These are phyloP conservation scores for Heteronetta atricapilla DNA, from an alignment of 2,113 vertebrate genomes.

Conservation along the genomic window DNA sequence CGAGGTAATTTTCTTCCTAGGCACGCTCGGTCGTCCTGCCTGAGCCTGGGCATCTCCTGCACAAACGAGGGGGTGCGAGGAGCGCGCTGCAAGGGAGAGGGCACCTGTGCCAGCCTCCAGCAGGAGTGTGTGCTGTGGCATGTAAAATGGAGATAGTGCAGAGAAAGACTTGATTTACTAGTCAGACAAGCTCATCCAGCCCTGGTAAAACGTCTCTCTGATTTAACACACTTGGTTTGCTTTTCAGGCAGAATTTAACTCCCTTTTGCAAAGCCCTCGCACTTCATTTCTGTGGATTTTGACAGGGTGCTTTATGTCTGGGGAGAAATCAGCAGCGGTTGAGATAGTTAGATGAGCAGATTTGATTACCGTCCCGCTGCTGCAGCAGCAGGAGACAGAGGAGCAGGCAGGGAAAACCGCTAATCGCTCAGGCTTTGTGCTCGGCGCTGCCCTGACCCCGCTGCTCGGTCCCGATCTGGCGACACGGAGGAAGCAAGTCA, in stretches of 20 bases:
- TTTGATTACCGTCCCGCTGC: constrained; percentile 76
- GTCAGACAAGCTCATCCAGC: constrained; percentile 73
- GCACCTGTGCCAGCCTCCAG: neutral
- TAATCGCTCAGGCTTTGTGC: constrained; percentile 67
- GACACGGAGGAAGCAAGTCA: constrained; percentile 56
- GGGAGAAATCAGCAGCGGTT: constrained; percentile 75
- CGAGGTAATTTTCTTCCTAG: constrained; percentile 4
- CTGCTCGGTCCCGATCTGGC: constrained; percentile 55
- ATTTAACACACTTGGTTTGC: constrained; percentile 72
- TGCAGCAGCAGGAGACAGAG: constrained; percentile 71
- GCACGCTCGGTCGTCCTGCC: neutral
- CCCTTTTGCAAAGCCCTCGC: constrained; percentile 66
- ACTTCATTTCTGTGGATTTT: constrained; percentile 76
- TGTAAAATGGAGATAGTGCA: constrained; percentile 64
- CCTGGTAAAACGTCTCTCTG: constrained; percentile 69
- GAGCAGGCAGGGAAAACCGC: constrained; percentile 62
- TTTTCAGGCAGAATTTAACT: constrained; percentile 75
- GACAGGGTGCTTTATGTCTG: constrained; percentile 78
- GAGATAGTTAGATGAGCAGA: constrained; percentile 77
- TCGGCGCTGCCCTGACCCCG: constrained; percentile 47
- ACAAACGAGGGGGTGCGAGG: neutral
- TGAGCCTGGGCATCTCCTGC: constrained; percentile 13
- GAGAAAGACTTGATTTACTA: constrained; percentile 73
- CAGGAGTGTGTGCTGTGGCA: neutral
- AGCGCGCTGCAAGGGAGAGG: neutral